Conservation (phyloP, 2,888 invertebrate species). For the Ectropis crepuscularia region DNA sequence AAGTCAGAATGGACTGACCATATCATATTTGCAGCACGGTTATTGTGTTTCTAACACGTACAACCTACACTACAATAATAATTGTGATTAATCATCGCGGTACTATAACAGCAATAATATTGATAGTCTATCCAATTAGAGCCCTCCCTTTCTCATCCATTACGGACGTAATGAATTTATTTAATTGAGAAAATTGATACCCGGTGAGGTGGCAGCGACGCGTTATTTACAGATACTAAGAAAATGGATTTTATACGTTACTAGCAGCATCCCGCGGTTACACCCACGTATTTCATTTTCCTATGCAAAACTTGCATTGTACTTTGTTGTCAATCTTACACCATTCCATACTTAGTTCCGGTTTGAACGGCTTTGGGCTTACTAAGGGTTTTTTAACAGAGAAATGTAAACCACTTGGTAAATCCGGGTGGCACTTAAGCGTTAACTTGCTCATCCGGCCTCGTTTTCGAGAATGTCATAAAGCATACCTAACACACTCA, state of each 20-base stretch:
- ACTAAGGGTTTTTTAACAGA: no score
- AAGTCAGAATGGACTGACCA: background rate
- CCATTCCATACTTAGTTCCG: no score
- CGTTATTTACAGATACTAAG: background rate
- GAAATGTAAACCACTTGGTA: no score
- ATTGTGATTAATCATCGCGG: background rate
- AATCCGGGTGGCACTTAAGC: no score
- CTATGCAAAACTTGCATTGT: no score
- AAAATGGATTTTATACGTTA: background rate
- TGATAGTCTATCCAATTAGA: slow-evolving; percentile 34
- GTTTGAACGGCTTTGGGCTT: no score
- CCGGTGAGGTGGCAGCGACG: background rate
- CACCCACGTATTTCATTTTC: no score
- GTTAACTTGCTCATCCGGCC: no score
- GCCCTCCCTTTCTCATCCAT: slow-evolving; percentile 28
- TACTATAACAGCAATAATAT: slow-evolving; percentile 31
- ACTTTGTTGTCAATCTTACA: no score
- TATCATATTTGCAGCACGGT: background rate
- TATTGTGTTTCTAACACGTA: background rate
- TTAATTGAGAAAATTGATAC: slow-evolving; percentile 46
- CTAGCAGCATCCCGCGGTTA: background rate
- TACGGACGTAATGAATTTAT: slow-evolving; percentile 45
- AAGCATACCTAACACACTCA: no score
- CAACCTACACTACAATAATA: background rate
- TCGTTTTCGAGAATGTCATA: no score